Evolutionary conservation across 2,888 invertebrate genomes (phyloP).

Genomic region (Blastobasis lacticolella): DNA sequence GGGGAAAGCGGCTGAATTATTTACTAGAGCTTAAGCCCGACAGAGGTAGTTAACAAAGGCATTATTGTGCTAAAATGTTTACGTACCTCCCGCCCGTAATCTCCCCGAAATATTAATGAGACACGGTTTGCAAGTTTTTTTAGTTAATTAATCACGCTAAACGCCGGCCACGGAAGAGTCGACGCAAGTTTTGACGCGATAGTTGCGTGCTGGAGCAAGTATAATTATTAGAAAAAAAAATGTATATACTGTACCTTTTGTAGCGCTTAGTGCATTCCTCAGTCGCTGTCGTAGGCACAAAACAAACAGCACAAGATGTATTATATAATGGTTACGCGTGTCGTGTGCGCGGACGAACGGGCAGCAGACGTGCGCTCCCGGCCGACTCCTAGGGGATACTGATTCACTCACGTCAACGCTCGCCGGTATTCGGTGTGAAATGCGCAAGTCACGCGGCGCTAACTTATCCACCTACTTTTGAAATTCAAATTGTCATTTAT

Average conservation of each 20-base stretch:
- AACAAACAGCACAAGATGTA: conserved; percentile 51
- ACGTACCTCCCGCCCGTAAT: conserved; percentile 2
- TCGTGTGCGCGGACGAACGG: conserved; percentile 48
- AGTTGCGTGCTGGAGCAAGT: too few species aligned
- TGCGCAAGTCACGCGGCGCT: conserved; percentile 67
- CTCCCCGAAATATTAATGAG: conserved; percentile 5
- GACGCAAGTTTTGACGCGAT: too few species aligned
- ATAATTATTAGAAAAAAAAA: not conserved
- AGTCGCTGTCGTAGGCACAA: conserved; percentile 32
- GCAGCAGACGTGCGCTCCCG: conserved; percentile 31
- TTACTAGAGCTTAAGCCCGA: conserved; percentile 18
- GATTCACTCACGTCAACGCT: conserved; percentile 44
- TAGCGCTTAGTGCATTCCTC: conserved; percentile 3
- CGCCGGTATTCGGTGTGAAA: conserved; percentile 53
- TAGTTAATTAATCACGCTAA: not conserved
- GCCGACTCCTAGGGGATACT: conserved; percentile 40
- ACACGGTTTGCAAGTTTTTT: not conserved
- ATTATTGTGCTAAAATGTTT: conserved; percentile 7
- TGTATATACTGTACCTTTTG: conserved; percentile 5
- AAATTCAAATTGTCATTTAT: conserved; percentile 60
- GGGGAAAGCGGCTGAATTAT: conserved; percentile 20
- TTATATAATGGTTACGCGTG: conserved; percentile 53
- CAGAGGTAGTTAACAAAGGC: conserved; percentile 19
- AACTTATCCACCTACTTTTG: conserved; percentile 60
- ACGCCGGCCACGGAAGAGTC: not conserved